These are phyloP conservation scores for Heliconius aoede DNA, from an alignment of 2,888 invertebrate genomes.

Conservation along the genomic window DNA sequence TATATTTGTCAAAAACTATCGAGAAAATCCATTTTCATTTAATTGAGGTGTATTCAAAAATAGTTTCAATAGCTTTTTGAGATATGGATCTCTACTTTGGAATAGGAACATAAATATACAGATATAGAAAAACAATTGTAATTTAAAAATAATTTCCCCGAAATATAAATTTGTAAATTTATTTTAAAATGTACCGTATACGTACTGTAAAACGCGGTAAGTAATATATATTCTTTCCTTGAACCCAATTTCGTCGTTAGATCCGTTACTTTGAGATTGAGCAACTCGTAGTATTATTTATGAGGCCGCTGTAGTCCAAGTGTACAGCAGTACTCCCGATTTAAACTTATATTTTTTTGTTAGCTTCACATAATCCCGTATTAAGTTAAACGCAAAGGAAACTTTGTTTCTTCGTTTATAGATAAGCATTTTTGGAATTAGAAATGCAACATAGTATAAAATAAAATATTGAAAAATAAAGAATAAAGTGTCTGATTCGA, in stretches of 20 bases:
- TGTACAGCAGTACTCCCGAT: neutral
- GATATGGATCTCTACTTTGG: no score
- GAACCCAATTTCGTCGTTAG: conserved; percentile 11
- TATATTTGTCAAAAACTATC: no score
- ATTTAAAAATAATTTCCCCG: neutral
- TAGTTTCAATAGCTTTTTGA: no score
- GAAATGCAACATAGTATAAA: no score
- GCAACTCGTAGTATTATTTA: conserved; percentile 6
- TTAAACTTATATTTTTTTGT: neutral
- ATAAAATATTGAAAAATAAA: no score
- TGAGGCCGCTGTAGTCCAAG: neutral
- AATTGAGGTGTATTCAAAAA: no score
- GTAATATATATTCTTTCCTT: conserved; percentile 23
- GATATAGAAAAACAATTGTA: neutral
- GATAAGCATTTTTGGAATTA: no score
- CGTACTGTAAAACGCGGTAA: neutral
- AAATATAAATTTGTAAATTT: neutral
- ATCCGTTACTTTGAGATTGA: conserved; percentile 21
- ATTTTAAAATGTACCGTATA: conserved; percentile 2
- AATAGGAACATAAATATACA: no score
- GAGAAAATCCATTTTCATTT: no score
- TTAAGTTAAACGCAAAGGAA: neutral
- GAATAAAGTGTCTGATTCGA: no score
- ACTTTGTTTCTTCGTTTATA: no score
- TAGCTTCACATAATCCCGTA: neutral